Evolutionary conservation across 2,888 invertebrate species (phyloP).

Genomic region (Pristionchus fissidentatus): DNA sequence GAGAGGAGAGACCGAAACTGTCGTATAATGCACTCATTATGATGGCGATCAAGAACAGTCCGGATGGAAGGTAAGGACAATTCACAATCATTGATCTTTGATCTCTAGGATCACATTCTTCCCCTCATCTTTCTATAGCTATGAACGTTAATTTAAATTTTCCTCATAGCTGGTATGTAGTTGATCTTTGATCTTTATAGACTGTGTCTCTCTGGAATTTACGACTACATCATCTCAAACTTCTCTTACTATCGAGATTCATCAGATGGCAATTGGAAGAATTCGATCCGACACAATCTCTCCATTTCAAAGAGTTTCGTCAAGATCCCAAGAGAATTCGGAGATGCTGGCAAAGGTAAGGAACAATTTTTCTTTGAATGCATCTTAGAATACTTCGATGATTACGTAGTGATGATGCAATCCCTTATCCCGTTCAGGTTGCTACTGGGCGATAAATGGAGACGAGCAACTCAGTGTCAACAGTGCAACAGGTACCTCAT

Average conservation of each 20-base stretch:
- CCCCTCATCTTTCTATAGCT: background rate
- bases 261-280: conserved; percentile 88
- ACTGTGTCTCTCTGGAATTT: conserved; percentile 82
- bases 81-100: background rate
- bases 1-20: conserved; percentile 90
- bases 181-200: conserved; percentile 76
- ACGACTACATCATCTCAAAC: conserved; percentile 91
- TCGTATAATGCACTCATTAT: conserved; percentile 99
- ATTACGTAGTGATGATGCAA: too few species aligned
- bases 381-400: too few species aligned
- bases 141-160: background rate
- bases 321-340: conserved; percentile 92
- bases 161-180: too few species aligned
- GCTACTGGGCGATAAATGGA: conserved; percentile 23
- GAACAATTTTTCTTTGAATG: too few species aligned
- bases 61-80: conserved; percentile 82
- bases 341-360: conserved; percentile 91
- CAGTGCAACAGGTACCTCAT: background rate
- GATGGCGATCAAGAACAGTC: conserved; percentile 97
- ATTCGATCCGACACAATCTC: conserved; percentile 96
- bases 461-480: conserved; percentile 32
- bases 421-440: too few species aligned
- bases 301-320: conserved; percentile 98
- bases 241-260: conserved; percentile 91
- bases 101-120: background rate